Evolutionary conservation across 2,888 invertebrate species (phyloP).

Genomic region (Cinara cedri): DNA sequence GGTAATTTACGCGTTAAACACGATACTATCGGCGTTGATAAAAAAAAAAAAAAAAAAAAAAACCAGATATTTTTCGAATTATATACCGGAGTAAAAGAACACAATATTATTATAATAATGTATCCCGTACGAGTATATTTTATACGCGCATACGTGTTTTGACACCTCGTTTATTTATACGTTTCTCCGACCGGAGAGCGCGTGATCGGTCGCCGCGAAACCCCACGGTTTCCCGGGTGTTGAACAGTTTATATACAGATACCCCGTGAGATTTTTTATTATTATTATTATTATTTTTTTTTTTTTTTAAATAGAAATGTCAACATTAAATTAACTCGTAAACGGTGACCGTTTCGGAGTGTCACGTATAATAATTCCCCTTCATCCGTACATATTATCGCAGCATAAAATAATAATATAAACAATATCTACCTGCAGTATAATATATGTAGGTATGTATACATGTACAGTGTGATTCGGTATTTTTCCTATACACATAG

Average conservation of each 20-base stretch:
- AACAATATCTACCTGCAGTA: too few species aligned
- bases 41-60: neutral
- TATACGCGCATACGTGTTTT: slow-evolving; percentile 24
- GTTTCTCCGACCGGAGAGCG: neutral
- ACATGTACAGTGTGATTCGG: too few species aligned
- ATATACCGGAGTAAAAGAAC: slow-evolving; percentile 5
- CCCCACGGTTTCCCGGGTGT: slow-evolving; percentile 40
- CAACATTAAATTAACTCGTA: slow-evolving; percentile 41
- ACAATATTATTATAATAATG: slow-evolving; percentile 4
- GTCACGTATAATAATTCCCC: neutral
- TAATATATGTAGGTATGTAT: too few species aligned
- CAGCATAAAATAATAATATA: too few species aligned
- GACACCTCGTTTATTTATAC: slow-evolving; percentile 36
- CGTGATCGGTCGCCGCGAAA: slow-evolving; percentile 14
- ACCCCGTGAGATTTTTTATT: slow-evolving; percentile 38
- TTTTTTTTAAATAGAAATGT: slow-evolving; percentile 24
- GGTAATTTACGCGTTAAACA: slow-evolving; percentile 35
- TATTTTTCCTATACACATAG: too few species aligned
- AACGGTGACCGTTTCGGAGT: slow-evolving; percentile 11
- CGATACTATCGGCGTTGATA: too few species aligned
- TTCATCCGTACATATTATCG: too few species aligned
- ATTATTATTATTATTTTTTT: too few species aligned
- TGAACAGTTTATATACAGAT: slow-evolving; percentile 38
- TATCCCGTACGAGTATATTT: neutral
- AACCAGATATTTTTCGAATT: neutral